Percentiles rank a stretch among this genome's conserved stretches.
These are phyloP conservation scores for Rhynchomys soricoides DNA, from an alignment of 2,113 vertebrate genomes.

Conservation along the genomic window DNA sequence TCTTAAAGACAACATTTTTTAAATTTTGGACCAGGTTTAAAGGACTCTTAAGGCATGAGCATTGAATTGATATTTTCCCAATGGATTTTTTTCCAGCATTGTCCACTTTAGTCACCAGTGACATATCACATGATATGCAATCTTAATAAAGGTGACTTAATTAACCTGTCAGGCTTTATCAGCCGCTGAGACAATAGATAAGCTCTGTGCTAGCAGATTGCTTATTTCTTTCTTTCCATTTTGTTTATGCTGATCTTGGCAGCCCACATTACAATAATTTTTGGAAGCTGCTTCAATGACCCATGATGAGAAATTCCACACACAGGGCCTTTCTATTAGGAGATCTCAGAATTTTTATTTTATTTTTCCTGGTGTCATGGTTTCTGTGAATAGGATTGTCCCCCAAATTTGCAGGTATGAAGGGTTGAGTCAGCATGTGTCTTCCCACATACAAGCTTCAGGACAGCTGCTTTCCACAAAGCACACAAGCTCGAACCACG, in stretches of 20 bases:
- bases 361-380: neutral
- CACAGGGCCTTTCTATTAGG: conserved; percentile 48
- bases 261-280: conserved; percentile 65
- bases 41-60: conserved; percentile 44
- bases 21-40: conserved; percentile 17
- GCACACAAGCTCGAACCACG: neutral
- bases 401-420: too few species aligned
- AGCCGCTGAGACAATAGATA: conserved; percentile 63
- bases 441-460: fast-evolving
- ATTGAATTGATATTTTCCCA: conserved; percentile 62
- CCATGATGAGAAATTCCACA: conserved; percentile 47
- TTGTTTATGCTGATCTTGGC: conserved; percentile 65
- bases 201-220: neutral
- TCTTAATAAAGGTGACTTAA: conserved; percentile 77
- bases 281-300: conserved; percentile 60
- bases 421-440: fast-evolving
- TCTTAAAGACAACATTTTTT: neutral
- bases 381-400: neutral
- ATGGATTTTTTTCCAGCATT: conserved; percentile 53
- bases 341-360: neutral
- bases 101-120: conserved; percentile 60
- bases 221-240: conserved; percentile 41
- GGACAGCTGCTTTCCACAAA: conserved; percentile 62
- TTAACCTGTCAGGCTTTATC: conserved; percentile 75
- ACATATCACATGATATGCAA: conserved; percentile 61